These are phyloP conservation scores for Mesorhabditis spiculigera DNA, from an alignment of 2,888 invertebrate genomes.

Conservation along the genomic window DNA sequence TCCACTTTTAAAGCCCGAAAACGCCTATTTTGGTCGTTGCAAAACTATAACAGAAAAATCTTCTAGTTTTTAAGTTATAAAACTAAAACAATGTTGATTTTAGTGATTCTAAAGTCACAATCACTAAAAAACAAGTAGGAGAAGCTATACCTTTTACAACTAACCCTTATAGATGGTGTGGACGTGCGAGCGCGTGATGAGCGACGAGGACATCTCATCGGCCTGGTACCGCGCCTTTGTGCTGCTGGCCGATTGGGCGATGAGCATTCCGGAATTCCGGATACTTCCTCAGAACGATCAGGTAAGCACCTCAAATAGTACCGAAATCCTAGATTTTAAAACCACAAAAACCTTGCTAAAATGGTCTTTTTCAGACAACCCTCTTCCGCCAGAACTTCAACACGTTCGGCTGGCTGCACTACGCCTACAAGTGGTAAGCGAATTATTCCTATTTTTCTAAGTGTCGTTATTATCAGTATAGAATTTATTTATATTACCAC, in stretches of 20 bases:
- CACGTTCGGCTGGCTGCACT: slow-evolving; percentile 47
- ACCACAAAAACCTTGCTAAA: not conserved
- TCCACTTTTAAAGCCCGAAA: no score
- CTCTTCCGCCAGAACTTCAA: slow-evolving; percentile 48
- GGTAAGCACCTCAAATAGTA: slow-evolving; percentile 12
- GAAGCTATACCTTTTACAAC: no score
- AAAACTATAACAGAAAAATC: no score
- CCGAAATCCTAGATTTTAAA: not conserved
- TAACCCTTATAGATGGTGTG: no score
- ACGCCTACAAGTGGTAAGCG: slow-evolving; percentile 34
- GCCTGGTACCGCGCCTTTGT: slow-evolving; percentile 45
- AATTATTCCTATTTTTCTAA: no score
- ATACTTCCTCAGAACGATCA: slow-evolving; percentile 35
- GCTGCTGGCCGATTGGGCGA: slow-evolving; percentile 45
- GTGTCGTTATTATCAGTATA: not conserved
- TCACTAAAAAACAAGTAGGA: no score
- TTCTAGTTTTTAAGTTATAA: no score
- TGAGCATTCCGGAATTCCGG: slow-evolving; percentile 42
- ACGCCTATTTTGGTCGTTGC: no score
- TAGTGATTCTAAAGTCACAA: no score
- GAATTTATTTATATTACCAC: no score
- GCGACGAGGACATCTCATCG: slow-evolving; percentile 34
- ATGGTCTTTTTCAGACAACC: slow-evolving; percentile 24
- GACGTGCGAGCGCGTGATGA: slow-evolving; percentile 39
- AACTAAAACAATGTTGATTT: no score